Conservation (phyloP, 1,140 invertebrate genomes). For the Drosophila willistoni region DNA sequence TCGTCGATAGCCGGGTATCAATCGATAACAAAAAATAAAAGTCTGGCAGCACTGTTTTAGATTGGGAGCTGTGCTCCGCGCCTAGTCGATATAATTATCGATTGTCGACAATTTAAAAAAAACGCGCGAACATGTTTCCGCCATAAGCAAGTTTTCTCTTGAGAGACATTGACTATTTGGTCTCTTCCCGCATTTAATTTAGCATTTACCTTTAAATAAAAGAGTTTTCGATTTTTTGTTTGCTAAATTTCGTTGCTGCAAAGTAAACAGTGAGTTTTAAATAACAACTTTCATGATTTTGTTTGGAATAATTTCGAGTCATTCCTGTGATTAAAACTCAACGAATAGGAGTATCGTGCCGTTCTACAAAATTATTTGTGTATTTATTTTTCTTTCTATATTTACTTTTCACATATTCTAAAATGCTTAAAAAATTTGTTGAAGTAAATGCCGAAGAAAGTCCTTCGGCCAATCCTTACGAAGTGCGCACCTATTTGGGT, state of each 20-base stretch:
- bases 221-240: neutral
- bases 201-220: too few species aligned
- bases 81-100: too few species aligned
- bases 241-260: neutral
- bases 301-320: neutral
- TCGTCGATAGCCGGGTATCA: neutral
- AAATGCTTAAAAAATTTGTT: constrained; percentile 80
- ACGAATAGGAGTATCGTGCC: constrained; percentile 17
- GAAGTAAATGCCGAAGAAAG: constrained; percentile 67
- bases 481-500: constrained; percentile 74
- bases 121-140: too few species aligned
- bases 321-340: constrained; percentile 29
- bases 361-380: constrained; percentile 54
- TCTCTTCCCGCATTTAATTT: too few species aligned
- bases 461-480: constrained; percentile 74
- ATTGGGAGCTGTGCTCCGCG: too few species aligned
- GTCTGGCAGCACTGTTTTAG: too few species aligned
- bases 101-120: too few species aligned
- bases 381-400: constrained; percentile 11
- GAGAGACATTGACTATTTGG: too few species aligned
- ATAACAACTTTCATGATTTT: neutral
- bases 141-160: too few species aligned
- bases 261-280: constrained; percentile 3
- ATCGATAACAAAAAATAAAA: too few species aligned
- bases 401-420: constrained; percentile 40